Evolutionary conservation across 1,140 invertebrate genomes (phyloP), one percentile per base, ranked within the genome.

Genomic region (Drosophila obscura): DNA sequence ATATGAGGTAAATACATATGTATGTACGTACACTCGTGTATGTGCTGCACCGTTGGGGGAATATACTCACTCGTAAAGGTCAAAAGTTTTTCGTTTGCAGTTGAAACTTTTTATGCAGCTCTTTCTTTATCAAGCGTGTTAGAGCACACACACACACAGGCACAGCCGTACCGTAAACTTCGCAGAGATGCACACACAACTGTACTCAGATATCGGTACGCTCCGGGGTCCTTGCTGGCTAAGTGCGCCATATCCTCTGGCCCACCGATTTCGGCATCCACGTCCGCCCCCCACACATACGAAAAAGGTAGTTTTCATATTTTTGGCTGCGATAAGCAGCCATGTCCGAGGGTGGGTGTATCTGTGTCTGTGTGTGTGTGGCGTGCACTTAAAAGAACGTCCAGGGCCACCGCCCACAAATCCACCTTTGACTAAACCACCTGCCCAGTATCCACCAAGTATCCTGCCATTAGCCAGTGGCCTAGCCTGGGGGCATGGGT

Each of bases 1-100:
- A 39, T 59, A 56, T 5, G 31, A 9, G 31, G 2, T 9, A 22
- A 2, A 35, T 45, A 15, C 46, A 31, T 46, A n/a, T 15, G 39
- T 56, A 49, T 48, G 44, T 49, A 48, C 41, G 52, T 57, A 24
- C 48, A 63, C 16, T 69, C 57, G 51, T 48, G 52, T 56, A 19
- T 51, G 68, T 24, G 74, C 60, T 51, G 43, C 13, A 49, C 55
- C 31, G 31, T 61, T 71, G 51, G 46, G 60, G 57, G 65, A 77
- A 49, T 52, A 49, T 56, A 57, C 66, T 69, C 74, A 57, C 66
- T 69, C 74, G 84, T 72, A 85, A 87, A 87, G 78, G 82, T 87
- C 74, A 87, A 87, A 87, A 87, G 82, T 87, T 87, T 76, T 85
- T 85, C 81, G 77, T 74, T 87, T 82, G 82, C 82, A 87, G 78